Conservation (phyloP, 2,797 vertebrate genomes). For the Muscicapa comitata region DNA sequence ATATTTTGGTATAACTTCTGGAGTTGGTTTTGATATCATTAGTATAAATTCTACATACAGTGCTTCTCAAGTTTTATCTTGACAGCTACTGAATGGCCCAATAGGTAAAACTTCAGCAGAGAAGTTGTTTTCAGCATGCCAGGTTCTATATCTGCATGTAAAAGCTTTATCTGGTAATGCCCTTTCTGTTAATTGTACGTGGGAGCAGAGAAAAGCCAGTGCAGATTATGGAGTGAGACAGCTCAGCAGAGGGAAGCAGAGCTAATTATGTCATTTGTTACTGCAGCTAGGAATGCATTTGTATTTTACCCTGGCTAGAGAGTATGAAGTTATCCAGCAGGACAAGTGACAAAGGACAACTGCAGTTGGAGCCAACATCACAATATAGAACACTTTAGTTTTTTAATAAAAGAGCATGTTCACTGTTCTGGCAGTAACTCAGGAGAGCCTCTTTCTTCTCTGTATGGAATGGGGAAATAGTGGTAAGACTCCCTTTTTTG, state of each 20-base stretch:
- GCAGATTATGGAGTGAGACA: background rate
- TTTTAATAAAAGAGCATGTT: background rate
- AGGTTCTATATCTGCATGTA: background rate
- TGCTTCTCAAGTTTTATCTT: background rate
- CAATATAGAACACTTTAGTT: background rate
- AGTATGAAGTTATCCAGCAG: background rate
- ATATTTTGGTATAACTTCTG: background rate
- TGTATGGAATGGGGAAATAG: background rate
- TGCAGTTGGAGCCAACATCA: background rate
- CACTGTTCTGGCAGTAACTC: background rate
- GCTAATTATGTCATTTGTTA: background rate
- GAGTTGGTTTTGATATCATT: background rate
- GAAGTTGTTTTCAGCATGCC: background rate
- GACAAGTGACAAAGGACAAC: background rate
- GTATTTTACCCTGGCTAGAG: background rate
- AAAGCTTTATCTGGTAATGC: background rate
- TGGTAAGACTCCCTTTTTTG: background rate
- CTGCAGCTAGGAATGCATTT: background rate
- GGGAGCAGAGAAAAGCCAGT: background rate
- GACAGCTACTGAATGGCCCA: background rate
- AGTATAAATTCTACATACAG: background rate
- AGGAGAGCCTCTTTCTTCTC: background rate
- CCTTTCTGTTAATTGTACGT: background rate
- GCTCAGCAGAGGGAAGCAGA: background rate
- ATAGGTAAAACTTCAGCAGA: background rate